Percentiles rank a stretch among this genome's conserved stretches.
These are phyloP conservation scores for Synanthedon vespiformis DNA, from an alignment of 2,888 invertebrate genomes.

Conservation along the genomic window DNA sequence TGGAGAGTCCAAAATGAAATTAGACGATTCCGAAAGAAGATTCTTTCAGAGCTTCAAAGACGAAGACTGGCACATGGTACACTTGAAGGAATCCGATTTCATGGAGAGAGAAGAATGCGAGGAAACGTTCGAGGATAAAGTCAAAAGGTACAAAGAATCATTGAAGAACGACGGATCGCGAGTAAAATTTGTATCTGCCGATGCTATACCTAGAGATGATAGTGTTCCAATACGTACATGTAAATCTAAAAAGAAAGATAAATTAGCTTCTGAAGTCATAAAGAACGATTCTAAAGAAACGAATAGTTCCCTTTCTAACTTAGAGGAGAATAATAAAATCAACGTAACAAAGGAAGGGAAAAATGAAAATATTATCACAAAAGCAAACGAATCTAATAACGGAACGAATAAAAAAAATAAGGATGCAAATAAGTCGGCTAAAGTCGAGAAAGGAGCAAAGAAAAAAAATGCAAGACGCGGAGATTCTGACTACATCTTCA, in stretches of 20 bases:
- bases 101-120: constrained; percentile 18
- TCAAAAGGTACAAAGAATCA: constrained; percentile 23
- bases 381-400: not conserved
- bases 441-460: not conserved
- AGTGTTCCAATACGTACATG: constrained; percentile 21
- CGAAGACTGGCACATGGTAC: constrained; percentile 34
- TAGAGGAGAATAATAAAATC: too few relatives aligned
- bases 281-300: not conserved
- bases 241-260: constrained; percentile 4
- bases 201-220: constrained; percentile 21
- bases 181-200: constrained; percentile 32
- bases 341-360: not conserved
- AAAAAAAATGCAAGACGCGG: constrained; percentile 10
- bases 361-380: not conserved
- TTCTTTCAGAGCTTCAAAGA: constrained; percentile 25
- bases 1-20: constrained; percentile 7
- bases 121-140: constrained; percentile 27
- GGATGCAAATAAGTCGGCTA: constrained; percentile 10
- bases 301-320: not conserved
- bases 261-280: not conserved
- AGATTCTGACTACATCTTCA: constrained; percentile 43
- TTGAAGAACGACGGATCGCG: constrained; percentile 29
- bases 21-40: constrained; percentile 14
- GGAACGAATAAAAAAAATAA: not conserved
- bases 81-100: constrained; percentile 24